A percentile compares a stretch with the other conserved stretches of the same genome.
Conservation (phyloP, 2,113 vertebrate species). For the Sprattus sprattus region DNA sequence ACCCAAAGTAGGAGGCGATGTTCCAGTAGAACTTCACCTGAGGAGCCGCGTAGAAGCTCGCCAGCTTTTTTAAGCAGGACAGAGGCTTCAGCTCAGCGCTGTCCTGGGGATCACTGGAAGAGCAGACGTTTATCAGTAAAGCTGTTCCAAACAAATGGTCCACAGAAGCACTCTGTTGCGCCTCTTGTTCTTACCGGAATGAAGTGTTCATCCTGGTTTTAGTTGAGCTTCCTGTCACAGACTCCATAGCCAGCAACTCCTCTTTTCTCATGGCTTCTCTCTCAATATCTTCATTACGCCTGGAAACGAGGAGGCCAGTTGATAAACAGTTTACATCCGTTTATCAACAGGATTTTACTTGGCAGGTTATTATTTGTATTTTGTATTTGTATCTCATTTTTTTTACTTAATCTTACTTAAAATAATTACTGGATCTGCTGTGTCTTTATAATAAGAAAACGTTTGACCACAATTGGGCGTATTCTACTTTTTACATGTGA, state of each 20-base stretch:
- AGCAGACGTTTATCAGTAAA: neutral
- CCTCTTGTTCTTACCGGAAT: slow-evolving; percentile 49
- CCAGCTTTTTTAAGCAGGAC: slow-evolving; percentile 61
- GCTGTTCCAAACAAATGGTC: neutral
- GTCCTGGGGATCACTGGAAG: slow-evolving; percentile 32
- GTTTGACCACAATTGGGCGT: neutral
- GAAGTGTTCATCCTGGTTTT: slow-evolving; percentile 12
- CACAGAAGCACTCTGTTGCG: neutral
- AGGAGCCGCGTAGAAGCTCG: slow-evolving; percentile 76
- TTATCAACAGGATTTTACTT: neutral
- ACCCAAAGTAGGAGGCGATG: slow-evolving; percentile 87
- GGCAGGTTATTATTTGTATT: neutral
- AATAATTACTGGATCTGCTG: neutral
- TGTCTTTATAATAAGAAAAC: neutral
- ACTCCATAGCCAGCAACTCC: slow-evolving; percentile 55
- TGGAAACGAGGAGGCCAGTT: slow-evolving; percentile 40
- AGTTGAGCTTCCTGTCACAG: slow-evolving; percentile 41
- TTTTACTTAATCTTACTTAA: neutral
- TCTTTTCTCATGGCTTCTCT: slow-evolving; percentile 54
- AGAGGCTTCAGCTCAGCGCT: slow-evolving; percentile 46
- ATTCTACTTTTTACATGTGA: neutral
- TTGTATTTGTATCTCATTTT: neutral
- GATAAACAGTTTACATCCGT: too few relatives aligned
- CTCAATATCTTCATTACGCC: slow-evolving; percentile 67
- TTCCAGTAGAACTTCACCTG: slow-evolving; percentile 91